A percentile compares a stretch with the other conserved stretches of the same genome.
Evolutionary conservation across 1,140 invertebrate species (phyloP).

Genomic region (Subanguina moxae): DNA sequence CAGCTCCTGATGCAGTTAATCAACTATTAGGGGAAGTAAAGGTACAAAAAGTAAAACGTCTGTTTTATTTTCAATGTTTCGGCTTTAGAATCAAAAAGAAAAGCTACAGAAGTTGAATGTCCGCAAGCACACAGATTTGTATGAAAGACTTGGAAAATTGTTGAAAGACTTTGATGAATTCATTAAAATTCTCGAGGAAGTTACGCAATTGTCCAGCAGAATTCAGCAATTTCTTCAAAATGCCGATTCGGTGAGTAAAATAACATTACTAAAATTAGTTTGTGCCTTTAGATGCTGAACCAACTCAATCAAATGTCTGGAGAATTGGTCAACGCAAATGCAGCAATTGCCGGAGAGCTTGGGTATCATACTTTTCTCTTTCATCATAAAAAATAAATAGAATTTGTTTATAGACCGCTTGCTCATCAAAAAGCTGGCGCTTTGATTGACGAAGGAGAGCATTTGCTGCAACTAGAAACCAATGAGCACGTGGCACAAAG

Average conservation of each 20-base stretch:
- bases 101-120: conserved; percentile 1
- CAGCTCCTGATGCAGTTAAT: background rate
- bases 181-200: background rate
- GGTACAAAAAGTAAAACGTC: background rate
- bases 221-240: conserved; percentile 43
- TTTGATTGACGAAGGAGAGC: conserved; percentile 52
- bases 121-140: background rate
- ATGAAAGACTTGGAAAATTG: background rate
- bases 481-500: conserved; percentile 39
- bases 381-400: background rate
- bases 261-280: conserved; percentile 14
- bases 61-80: background rate
- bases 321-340: conserved; percentile 44
- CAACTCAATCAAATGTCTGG: conserved; percentile 51
- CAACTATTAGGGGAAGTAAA: background rate
- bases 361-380: conserved; percentile 16
- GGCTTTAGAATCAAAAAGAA: conserved; percentile 14
- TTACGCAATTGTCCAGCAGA: conserved; percentile 14
- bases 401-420: conserved; percentile 3
- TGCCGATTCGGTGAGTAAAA: conserved; percentile 29
- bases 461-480: conserved; percentile 27
- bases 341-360: conserved; percentile 54
- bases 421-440: conserved; percentile 28
- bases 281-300: conserved; percentile 43
- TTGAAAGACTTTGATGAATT: background rate